Percentiles rank a stretch among this genome's conserved stretches.
Conservation (phyloP, 1,140 invertebrate species). For the Bombus breviceps region DNA sequence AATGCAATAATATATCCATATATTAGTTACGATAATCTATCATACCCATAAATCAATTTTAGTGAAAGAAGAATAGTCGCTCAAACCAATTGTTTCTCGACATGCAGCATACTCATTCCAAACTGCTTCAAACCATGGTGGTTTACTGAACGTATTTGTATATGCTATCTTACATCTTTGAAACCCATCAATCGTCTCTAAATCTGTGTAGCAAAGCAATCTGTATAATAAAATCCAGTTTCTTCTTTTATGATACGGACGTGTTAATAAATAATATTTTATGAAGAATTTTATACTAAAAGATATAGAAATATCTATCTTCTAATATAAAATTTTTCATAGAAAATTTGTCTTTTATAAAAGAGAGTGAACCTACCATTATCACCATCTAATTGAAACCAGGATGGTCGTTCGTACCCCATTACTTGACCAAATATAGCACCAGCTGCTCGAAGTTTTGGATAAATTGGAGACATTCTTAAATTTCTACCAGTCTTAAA, state of each 20-base stretch:
- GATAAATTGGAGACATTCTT: conserved; percentile 98
- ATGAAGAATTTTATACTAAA: background rate
- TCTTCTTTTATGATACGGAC: background rate
- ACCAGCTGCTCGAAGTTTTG: conserved; percentile 93
- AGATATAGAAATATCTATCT: background rate
- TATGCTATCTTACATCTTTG: conserved; percentile 86
- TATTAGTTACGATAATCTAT: conserved; percentile 10
- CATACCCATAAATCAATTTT: conserved; percentile 97
- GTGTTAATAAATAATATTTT: background rate
- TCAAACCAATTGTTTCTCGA: conserved; percentile 95
- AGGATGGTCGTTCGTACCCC: conserved; percentile 98
- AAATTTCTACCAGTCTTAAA: conserved; percentile 95
- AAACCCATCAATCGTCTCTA: conserved; percentile 77
- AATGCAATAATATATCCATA: too few relatives aligned
- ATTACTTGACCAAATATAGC: conserved; percentile 99
- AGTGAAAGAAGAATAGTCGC: conserved; percentile 99
- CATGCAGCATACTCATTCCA: conserved; percentile 96
- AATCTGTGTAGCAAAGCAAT: conserved; percentile 56
- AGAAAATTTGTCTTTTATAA: background rate
- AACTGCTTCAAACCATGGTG: conserved; percentile 96
- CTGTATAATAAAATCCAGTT: conserved; percentile 51
- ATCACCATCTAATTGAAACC: conserved; percentile 88
- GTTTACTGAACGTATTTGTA: conserved; percentile 93
- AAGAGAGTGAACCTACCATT: conserved; percentile 78
- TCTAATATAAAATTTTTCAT: background rate